A percentile compares a stretch with the other conserved stretches of the same genome.
phyloP scores from a whole-genome alignment of 2,888 invertebrate genomes.

The Noctua pronuba region DNA sequence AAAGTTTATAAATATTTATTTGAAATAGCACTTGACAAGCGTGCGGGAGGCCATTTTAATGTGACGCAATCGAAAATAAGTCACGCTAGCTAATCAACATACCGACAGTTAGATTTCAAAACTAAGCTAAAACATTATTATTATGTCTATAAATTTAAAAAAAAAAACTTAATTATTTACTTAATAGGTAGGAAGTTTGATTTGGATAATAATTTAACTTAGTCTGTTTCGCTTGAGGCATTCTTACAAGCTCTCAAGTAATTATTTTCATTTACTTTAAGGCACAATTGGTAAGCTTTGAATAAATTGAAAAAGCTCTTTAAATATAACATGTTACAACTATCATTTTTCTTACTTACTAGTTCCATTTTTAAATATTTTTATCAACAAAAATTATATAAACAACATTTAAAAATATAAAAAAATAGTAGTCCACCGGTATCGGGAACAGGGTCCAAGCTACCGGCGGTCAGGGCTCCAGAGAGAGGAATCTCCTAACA shows the following conservation, averaged over 20 bases:
- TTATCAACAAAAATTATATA: too few relatives aligned
- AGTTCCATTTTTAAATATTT: too few relatives aligned
- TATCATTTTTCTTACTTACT: too few relatives aligned
- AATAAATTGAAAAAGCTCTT: not conserved
- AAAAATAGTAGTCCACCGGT: too few relatives aligned
- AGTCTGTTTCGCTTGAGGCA: not conserved
- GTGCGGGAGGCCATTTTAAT: not conserved
- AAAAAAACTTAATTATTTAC: not conserved
- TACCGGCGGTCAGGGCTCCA: too few relatives aligned
- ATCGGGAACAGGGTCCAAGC: too few relatives aligned
- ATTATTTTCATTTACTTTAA: not conserved
- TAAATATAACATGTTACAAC: not conserved
- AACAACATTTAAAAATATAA: too few relatives aligned
- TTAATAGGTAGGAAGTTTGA: not conserved
- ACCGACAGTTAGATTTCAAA: not conserved
- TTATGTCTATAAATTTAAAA: not conserved
- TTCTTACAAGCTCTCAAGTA: not conserved
- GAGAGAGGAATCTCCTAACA: too few relatives aligned
- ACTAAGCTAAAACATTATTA: not conserved
- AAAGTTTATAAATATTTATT: not conserved
- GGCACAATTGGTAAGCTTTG: constrained; percentile 11
- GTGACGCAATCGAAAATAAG: not conserved
- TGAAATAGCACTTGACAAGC: not conserved
- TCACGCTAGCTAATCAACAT: not conserved
- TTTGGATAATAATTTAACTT: not conserved